Conservation (phyloP, 2,888 invertebrate species). For the Drosophila kuntzei region DNA sequence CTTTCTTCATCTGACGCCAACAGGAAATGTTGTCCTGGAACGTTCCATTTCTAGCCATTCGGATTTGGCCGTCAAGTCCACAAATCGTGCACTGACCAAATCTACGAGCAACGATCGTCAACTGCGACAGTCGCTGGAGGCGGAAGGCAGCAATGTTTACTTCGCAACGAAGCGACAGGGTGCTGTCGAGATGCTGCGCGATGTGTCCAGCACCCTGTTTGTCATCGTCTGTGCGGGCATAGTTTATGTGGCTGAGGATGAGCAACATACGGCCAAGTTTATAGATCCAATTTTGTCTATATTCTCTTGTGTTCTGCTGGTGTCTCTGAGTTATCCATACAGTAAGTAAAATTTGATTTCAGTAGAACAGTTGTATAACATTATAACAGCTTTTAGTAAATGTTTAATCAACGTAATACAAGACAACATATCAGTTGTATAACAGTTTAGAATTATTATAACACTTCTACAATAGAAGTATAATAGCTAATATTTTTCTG, state of each 20-base stretch:
- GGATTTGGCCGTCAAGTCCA: constrained; percentile 80
- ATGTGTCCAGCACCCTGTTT: constrained; percentile 89
- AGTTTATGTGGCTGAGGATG: constrained; percentile 87
- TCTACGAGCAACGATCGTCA: constrained; percentile 76
- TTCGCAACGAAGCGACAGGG: constrained; percentile 86
- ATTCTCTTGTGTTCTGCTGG: constrained; percentile 89
- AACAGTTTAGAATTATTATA: constrained; percentile 1
- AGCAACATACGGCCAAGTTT: constrained; percentile 88
- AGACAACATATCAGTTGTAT: not conserved
- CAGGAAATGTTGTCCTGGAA: constrained; percentile 88
- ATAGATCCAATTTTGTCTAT: constrained; percentile 92
- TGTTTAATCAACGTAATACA: not conserved
- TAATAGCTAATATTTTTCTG: constrained; percentile 18
- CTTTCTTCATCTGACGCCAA: constrained; percentile 88
- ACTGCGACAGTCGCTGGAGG: constrained; percentile 68
- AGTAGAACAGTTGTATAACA: constrained; percentile 10
- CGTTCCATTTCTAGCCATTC: constrained; percentile 82
- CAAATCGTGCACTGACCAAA: constrained; percentile 86
- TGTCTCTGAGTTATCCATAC: constrained; percentile 92
- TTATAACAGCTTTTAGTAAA: not conserved
- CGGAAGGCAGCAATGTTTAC: constrained; percentile 64
- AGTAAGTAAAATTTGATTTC: constrained; percentile 87
- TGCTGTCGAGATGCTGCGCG: constrained; percentile 88
- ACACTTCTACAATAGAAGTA: not conserved
- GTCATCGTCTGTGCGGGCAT: constrained; percentile 89